Base-by-base conservation (phyloP, 35 echinoderm and acorn worm genomes). In the Lytechinus pictus region DNA sequence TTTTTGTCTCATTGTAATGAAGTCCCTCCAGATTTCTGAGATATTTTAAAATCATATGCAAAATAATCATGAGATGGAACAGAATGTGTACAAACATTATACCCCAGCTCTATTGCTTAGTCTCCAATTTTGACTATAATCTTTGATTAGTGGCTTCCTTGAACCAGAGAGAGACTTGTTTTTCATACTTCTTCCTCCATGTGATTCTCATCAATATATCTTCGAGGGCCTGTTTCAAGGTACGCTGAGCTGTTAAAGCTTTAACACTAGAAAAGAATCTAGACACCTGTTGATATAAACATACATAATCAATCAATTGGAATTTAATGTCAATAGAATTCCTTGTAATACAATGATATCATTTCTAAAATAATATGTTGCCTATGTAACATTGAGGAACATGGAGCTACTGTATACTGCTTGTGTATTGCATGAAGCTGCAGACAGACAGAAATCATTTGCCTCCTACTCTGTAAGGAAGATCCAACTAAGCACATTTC, bases 141-240 rank as follows among this genome's bases (percentile, higher is more conserved):
- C 28, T 90, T 44, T 28, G 52, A 54, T 19, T 44, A 52, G 9
- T 29, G 11, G 88, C 88, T 54, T 44, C 27, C n/a, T 93, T 92
- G 89, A 96, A 92, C 95, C 87, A 96, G 9, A 92, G 12, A 4
- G 95, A 92, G 24, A 96, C 89, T 28, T 92, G 54, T 11, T 19
- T 27, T 89, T 72, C 89, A 72, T 96, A 33, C 28, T 55, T 66
- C 4, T 54, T 16, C 29, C 56, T 52, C 95, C 95, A 96, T 19
- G 55, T 10, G 24, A 96, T 91, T 28, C 91, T 96, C 55, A 91
- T 66, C 88, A 52, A 8, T 13, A 96, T 96, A 57, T 96, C 91
- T 72, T 96, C 54, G 54, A 96, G 9, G 24, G 95, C 29, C 27
- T 96, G 95, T 44, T 86, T 61, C 55, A 96, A 33, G 55, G 95